These are phyloP conservation scores for Crossaster papposus DNA, from an alignment of 53 echinoderm and acorn worm species.

Conservation along the genomic window DNA sequence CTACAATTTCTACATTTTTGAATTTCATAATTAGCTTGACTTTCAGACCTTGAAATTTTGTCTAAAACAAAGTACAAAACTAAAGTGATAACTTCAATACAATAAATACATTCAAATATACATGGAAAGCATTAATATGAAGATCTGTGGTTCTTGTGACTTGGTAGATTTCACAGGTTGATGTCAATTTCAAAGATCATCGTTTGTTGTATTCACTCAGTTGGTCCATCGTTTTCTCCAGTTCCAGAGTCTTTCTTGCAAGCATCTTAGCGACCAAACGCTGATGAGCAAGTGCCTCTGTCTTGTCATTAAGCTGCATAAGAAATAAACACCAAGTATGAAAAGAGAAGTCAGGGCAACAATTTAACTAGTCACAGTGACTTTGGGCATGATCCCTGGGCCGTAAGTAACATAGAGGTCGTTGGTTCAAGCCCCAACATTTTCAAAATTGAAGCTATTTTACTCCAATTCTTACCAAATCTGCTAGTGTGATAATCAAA, in stretches of 20 bases:
- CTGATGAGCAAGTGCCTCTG: slow-evolving; percentile 94
- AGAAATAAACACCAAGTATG: neutral
- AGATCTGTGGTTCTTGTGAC: neutral
- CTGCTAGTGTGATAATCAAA: slow-evolving; percentile 69
- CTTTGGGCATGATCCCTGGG: too few relatives aligned
- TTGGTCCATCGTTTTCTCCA: slow-evolving; percentile 85
- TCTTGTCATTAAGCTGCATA: slow-evolving; percentile 86
- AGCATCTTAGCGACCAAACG: slow-evolving; percentile 87
- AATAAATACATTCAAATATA: neutral
- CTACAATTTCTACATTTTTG: too few relatives aligned
- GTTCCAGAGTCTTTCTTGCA: slow-evolving; percentile 86
- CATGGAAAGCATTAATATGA: neutral
- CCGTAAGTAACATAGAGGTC: too few relatives aligned
- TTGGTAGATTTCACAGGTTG: neutral
- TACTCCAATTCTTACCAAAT: slow-evolving; percentile 70
- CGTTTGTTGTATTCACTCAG: slow-evolving; percentile 40
- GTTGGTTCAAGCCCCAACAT: too few relatives aligned
- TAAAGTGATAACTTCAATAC: too few relatives aligned
- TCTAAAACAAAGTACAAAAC: too few relatives aligned
- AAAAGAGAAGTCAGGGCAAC: neutral
- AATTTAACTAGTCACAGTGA: too few relatives aligned
- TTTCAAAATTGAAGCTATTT: too few relatives aligned
- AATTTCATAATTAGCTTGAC: too few relatives aligned
- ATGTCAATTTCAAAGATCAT: neutral
- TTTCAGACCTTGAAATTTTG: too few relatives aligned